phyloP scores from a whole-genome alignment of 2,797 vertebrate genomes.

The Botia almorhae region DNA sequence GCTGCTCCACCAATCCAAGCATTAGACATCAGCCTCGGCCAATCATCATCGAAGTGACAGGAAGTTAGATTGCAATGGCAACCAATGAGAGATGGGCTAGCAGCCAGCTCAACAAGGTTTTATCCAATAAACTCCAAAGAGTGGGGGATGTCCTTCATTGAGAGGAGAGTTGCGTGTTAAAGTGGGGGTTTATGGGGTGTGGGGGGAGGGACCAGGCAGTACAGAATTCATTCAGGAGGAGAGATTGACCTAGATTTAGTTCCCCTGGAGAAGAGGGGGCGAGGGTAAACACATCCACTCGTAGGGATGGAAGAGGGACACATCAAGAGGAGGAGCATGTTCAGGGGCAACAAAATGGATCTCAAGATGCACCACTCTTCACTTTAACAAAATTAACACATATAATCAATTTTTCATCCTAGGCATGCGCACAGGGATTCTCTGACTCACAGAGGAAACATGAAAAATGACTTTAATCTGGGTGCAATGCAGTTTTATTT shows the following conservation, averaged over 20 bases:
- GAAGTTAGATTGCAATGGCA: slow-evolving; percentile 63
- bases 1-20: slow-evolving; percentile 74
- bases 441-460: slow-evolving; percentile 37
- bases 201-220: slow-evolving; percentile 73
- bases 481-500: slow-evolving; percentile 37
- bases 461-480: slow-evolving; percentile 52
- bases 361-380: slow-evolving; percentile 57
- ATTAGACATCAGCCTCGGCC: slow-evolving; percentile 63
- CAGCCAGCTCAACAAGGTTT: slow-evolving; percentile 61
- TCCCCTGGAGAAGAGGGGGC: slow-evolving; percentile 71
- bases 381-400: slow-evolving; percentile 47
- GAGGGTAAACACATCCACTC: slow-evolving; percentile 78
- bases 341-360: slow-evolving; percentile 65
- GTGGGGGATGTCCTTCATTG: slow-evolving; percentile 76
- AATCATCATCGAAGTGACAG: slow-evolving; percentile 67
- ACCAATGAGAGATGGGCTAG: slow-evolving; percentile 71
- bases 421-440: slow-evolving; percentile 28
- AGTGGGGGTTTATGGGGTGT: slow-evolving; percentile 46
- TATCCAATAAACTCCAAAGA: slow-evolving; percentile 72
- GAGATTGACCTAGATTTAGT: slow-evolving; percentile 83
- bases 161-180: slow-evolving; percentile 75
- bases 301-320: slow-evolving; percentile 61
- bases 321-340: slow-evolving; percentile 61
- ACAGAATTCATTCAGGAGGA: slow-evolving; percentile 84
- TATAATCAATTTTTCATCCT: slow-evolving; percentile 2